Evolutionary conservation across 1,140 invertebrate species (phyloP).

Genomic region (Achatina immaculata): DNA sequence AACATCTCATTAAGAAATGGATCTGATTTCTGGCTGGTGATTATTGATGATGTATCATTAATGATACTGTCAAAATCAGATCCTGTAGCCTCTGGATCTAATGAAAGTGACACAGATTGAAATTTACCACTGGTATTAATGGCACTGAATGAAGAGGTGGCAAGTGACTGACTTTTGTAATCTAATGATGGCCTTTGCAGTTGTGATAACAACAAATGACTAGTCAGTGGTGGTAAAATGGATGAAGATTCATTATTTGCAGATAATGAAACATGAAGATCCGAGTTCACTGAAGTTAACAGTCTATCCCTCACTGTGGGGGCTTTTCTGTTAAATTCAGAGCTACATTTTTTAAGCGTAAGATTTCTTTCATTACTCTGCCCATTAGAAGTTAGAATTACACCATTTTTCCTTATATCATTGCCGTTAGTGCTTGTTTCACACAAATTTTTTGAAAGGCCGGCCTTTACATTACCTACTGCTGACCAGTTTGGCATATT

Average conservation of each 20-base stretch:
- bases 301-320: background rate
- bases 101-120: background rate
- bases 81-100: background rate
- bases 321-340: background rate
- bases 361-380: background rate
- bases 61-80: background rate
- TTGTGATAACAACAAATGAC: background rate
- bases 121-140: background rate
- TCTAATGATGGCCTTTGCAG: background rate
- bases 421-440: background rate
- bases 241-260: background rate
- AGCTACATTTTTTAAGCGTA: background rate
- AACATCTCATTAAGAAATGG: slow-evolving; percentile 10
- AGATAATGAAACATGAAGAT: background rate
- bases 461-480: background rate
- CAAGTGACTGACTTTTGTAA: background rate
- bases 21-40: background rate
- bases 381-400: background rate
- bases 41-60: background rate
- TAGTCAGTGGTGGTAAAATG: background rate
- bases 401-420: background rate
- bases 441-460: background rate
- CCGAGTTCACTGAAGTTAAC: background rate
- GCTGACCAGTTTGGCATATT: background rate
- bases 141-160: background rate